Base-by-base conservation (phyloP, 1,140 invertebrate species). In the Drosophila sp. region DNA sequence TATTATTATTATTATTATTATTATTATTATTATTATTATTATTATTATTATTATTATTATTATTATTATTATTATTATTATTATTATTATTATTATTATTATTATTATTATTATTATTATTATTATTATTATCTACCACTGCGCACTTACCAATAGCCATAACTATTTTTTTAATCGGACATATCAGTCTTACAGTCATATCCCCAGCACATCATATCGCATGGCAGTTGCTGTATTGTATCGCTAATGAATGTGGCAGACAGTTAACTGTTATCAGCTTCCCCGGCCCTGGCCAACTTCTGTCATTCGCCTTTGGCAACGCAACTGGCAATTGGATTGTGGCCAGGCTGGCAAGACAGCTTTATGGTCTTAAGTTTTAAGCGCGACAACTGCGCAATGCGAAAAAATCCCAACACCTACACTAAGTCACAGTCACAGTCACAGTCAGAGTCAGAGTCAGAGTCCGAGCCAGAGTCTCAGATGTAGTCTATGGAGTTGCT, bases 281-380 rank as follows among this genome's bases (percentile, higher is more conserved):
- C 62, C 18, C 40, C 7, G 57, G 41, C 7, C 1, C 50, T n/a
- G n/a, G n/a, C n/a, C n/a, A n/a, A n/a, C n/a, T n/a, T n/a, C n/a
- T n/a, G n/a, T 21, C 62, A 53, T 36, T 50, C 58, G 81, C 67
- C 70, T 65, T 82, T 82, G 75, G 78, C 75, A 86, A 86, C 58
- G 81, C 67, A 65, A 63, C 78, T 82, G 75, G 78, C 75, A 86
- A 86, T 86, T 86, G 82, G 82, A 87, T 89, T 87, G 82, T 34
- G 82, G 83, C 78, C 78, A 66, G 83, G 83, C 63, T 72, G 78
- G 66, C 75, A 62, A 69, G 71, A 76, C 83, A 89, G 82, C 76
- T 89, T 83, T 80, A 89, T 73, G 73, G 76, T 69, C 69, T 46
- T 25, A 89, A 80, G 56, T 89, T 83, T 74, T 66, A 45, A 73